Conservation (phyloP, 2,113 vertebrate genomes). For the Pantherophis guttatus region DNA sequence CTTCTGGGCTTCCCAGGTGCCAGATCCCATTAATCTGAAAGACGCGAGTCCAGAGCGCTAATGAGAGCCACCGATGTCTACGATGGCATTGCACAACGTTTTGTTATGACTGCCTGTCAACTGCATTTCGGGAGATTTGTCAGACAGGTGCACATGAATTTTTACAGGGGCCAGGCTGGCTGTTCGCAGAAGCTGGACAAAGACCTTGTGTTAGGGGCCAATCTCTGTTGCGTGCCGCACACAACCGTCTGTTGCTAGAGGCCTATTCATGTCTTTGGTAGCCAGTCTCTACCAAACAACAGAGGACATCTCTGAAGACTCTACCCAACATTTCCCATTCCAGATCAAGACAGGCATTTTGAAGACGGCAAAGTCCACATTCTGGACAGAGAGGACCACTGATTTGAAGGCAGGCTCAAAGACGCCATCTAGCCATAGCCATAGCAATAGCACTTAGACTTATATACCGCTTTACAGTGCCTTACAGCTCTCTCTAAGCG, state of each 20-base stretch:
- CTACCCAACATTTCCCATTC: background rate
- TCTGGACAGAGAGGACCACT: background rate
- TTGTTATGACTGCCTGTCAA: constrained; percentile 12
- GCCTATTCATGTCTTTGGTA: background rate
- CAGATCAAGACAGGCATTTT: background rate
- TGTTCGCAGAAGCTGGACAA: background rate
- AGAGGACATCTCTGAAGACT: background rate
- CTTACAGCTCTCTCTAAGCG: too few relatives aligned
- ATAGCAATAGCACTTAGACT: too few relatives aligned
- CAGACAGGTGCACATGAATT: background rate
- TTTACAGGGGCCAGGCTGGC: background rate
- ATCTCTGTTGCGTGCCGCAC: background rate
- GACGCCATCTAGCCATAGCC: too few relatives aligned
- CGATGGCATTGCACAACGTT: background rate
- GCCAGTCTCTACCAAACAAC: background rate
- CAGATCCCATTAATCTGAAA: constrained; percentile 18
- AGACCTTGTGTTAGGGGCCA: background rate
- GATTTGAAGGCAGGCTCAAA: too few relatives aligned
- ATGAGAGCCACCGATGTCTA: constrained; percentile 1
- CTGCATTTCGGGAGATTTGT: constrained; percentile 1
- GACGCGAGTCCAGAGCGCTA: background rate
- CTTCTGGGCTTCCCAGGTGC: constrained; percentile 3
- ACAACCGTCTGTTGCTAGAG: background rate
- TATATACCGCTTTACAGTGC: too few relatives aligned
- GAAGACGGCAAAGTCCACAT: background rate